Evolutionary conservation across 2,797 vertebrate genomes (phyloP).

Genomic region (Pangasius larnaudii): DNA sequence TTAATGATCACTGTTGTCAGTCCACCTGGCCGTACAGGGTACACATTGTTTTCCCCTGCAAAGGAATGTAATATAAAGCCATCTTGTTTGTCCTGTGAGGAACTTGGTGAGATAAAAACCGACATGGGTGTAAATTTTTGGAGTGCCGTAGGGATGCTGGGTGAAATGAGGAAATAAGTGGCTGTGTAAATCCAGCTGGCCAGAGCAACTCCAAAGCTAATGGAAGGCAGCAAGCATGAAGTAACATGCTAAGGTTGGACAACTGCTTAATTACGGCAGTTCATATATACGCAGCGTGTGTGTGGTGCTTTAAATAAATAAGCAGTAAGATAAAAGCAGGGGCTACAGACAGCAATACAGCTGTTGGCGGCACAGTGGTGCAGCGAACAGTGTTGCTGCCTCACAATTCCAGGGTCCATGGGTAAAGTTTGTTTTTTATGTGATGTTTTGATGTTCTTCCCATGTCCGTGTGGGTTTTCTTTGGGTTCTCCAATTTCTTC

Average conservation of each 20-base stretch:
- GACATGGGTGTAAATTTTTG: conserved; percentile 41
- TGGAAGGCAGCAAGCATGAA: conserved; percentile 49
- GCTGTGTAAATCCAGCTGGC: conserved; percentile 53
- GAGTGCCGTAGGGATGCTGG: conserved; percentile 36
- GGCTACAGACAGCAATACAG: neutral
- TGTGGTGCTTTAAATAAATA: conserved; percentile 26
- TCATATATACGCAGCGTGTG: conserved; percentile 26
- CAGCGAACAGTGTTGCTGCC: too few relatives aligned
- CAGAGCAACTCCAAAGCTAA: conserved; percentile 59
- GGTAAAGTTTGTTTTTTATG: neutral
- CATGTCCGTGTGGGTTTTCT: neutral
- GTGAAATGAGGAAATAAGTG: conserved; percentile 54
- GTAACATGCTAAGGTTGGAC: conserved; percentile 21
- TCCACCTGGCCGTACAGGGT: conserved; percentile 28
- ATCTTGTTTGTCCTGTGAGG: conserved; percentile 40
- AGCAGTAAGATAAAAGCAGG: neutral
- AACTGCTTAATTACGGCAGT: conserved; percentile 32
- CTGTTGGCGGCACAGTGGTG: neutral
- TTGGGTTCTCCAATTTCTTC: neutral
- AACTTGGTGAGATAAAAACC: conserved; percentile 39
- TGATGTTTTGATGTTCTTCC: neutral
- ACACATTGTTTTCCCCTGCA: conserved; percentile 28
- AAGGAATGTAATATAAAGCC: conserved; percentile 43
- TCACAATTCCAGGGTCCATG: neutral
- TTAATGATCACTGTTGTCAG: conserved; percentile 36